Evolutionary conservation across 2,113 vertebrate species (phyloP), one percentile per base, ranked within the genome.

Genomic region (Saguinus midas): DNA sequence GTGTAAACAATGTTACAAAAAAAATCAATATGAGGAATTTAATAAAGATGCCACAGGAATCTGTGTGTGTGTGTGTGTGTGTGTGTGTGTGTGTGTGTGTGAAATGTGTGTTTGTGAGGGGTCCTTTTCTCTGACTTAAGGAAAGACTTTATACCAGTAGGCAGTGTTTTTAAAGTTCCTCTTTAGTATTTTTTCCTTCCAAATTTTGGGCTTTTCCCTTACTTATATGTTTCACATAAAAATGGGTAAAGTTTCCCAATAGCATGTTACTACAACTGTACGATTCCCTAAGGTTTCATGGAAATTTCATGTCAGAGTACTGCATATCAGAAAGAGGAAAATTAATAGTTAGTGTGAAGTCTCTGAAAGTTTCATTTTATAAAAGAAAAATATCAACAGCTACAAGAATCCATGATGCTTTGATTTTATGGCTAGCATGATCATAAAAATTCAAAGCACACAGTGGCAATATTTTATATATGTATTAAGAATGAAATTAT

Each of bases 321-420:
- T 68, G 0, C 40, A 79, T 55, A 52, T 93, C 50, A 93, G 35
- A 11, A 96, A 91, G 4, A 50, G 32, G 82, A 91, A 94, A 80
- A 80, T 83, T 25, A 85, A 75, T 4, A 83, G 23, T 52, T 29
- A 83, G 10, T 29, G 40, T 40, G 11, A 79, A 76, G 16, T 80
- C 37, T 79, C 32, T 40, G 45, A 83, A 96, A 93, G 16, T 37
- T 89, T 80, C 32, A 84, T 87, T 87, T 93, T 78, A 45, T 66
- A 80, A 87, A 82, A 87, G 27, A 95, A 93, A 94, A 94, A 52
- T 37, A 82, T 82, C 35, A 91, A 12, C 16, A 83, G 70, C 17
- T 95, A 21, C 8, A 91, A 76, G 40, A 87, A 27, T 16, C 1
- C 68, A 21, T 70, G 70, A 86, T 20, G 18, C 45, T 87, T 93